Base-by-base conservation (phyloP, 2,797 vertebrate genomes). In the Sebastolobus alascanus region DNA sequence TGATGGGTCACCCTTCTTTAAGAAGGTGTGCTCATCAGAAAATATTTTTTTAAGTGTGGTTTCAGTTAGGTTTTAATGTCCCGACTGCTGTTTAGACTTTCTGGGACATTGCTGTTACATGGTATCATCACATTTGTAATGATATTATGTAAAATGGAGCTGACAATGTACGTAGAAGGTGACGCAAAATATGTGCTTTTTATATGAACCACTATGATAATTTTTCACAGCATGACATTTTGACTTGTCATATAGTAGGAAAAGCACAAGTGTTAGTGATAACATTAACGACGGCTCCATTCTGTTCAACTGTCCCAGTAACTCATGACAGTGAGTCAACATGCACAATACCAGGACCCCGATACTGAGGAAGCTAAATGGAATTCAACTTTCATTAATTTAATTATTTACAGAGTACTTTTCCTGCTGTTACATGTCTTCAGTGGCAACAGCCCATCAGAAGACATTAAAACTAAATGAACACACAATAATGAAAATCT, bases 1-100 rank as follows among this genome's bases (percentile, higher is more conserved):
- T 43, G 60, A 38, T n/a, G 1, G 33, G 65, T 82, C 40, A 64
- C 4, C 11, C 10, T 56, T 65, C 5, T 65, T 77, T 55, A 67
- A 9, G 7, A 10, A 8, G 1, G 4, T 75, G 40, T 63, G 60
- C 16, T 66, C 50, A 65, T 75, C 16, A 60, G 18, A 54, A 76
- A 55, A 56, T 58, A 14, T 65, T 4, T 37, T 58, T 66, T 22
- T 25, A 8, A 8, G 12, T 61, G 61, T 58, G 10, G 46, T 43
- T 58, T 70, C 22, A 22, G 14, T 68, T 22, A 72, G 66, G 16
- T 18, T 38, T 56, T 31, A 52, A 59, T 38, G 13, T 54, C 56
- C 12, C 16, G 29, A 22, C 22, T 75, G 16, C 35, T 54, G 16
- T 14, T 25, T 5, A 29, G 16, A 56, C 11, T 38, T 18, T 35